These are phyloP conservation scores for Pteropus alecto DNA, from an alignment of 2,113 vertebrate species.

Conservation along the genomic window DNA sequence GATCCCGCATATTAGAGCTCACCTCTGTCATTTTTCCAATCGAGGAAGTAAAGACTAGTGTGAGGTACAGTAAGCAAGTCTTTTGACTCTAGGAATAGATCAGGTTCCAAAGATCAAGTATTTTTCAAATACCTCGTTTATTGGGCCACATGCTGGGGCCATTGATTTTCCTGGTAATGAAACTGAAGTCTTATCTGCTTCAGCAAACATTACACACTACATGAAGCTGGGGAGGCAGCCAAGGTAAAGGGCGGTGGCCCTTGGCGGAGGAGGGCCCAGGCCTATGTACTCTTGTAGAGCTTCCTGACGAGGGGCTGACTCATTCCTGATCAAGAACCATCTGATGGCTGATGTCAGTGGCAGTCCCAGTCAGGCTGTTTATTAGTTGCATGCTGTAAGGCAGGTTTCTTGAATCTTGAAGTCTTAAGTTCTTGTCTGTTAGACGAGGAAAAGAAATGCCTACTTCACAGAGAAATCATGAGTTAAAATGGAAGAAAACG, in stretches of 20 bases:
- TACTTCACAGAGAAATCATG: not conserved
- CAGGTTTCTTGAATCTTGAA: not conserved
- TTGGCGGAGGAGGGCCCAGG: not conserved
- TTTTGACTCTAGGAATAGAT: not conserved
- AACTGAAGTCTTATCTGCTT: conserved; percentile 28
- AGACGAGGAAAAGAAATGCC: not conserved
- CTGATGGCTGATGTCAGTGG: not conserved
- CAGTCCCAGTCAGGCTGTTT: not conserved
- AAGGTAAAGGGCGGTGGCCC: not conserved
- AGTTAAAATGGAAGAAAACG: not conserved
- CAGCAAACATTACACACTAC: not conserved
- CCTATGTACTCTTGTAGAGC: not conserved
- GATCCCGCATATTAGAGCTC: conserved; percentile 91
- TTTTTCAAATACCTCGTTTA: not conserved
- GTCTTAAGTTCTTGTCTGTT: not conserved
- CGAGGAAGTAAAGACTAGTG: conserved; percentile 92
- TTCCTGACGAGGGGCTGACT: not conserved
- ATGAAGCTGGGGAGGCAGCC: not conserved
- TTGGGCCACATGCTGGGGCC: not conserved
- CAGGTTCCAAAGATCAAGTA: not conserved
- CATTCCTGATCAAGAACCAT: not conserved
- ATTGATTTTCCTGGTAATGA: conserved; percentile 20
- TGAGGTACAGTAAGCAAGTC: conserved; percentile 84
- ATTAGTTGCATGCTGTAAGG: not conserved
- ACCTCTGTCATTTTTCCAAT: conserved; percentile 93